Evolutionary conservation across 92 coral and sea anemone species (phyloP), one percentile per base, ranked within the genome.

Genomic region (Parazoanthus darwini): DNA sequence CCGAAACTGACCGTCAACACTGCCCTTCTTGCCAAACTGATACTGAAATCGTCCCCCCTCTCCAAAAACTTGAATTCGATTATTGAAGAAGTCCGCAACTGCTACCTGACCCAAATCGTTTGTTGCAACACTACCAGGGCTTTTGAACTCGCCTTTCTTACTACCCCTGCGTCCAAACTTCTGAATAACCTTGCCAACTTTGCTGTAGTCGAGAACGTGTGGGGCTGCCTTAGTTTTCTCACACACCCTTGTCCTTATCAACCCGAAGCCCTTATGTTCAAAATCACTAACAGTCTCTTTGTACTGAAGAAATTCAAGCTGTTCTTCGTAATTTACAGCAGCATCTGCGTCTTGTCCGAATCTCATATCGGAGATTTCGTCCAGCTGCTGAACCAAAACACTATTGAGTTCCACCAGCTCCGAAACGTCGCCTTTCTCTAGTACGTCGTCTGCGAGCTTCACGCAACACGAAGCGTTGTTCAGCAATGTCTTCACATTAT

Each of bases 1-100:
- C 70, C 81, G 77, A 66, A 95, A 90, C 54, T 93, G 96, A 2
- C 98, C 98, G 14, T 90, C 92, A 13, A 48, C 91, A 77, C 44
- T 37, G 3, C 98, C 98, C n/a, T 93, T 95, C 81, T 92, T 93
- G 63, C 98, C 98, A 93, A 95, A 95, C 77, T 92, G 92, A 82
- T 86, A 93, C 68, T 90, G 91, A 78, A 95, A 93, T 76, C 92
- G 92, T 51, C 96, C 92, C 15, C 81, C 81, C 35, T 95, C 91
- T 79, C 91, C 89, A 73, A 95, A 95, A 9, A 95, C 94, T 88
- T 95, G 94, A 23, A 95, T 82, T 71, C 98, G 89, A 38, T 95
- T 93, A 91, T 95, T 95, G 18, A 95, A 95, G 75, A 90, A 95
- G 81, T 95, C 98, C n/a, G 93, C 80, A 5, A 95, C 93, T 72